A percentile compares a stretch with the other conserved stretches of the same genome.
These are phyloP conservation scores for Amphilophus citrinellus DNA, from an alignment of 2,113 vertebrate genomes.

Conservation along the genomic window DNA sequence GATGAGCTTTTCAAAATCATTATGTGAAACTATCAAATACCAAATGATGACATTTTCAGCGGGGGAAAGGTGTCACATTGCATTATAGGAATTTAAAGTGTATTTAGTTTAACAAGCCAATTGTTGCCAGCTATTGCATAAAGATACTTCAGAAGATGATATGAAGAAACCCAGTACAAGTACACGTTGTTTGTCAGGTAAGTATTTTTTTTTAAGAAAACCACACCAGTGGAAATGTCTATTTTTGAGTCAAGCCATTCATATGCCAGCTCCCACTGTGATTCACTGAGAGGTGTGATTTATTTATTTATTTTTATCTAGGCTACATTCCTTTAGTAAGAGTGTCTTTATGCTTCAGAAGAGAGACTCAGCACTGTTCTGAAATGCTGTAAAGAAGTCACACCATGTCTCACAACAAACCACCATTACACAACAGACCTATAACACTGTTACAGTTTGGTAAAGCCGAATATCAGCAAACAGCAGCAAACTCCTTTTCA, in stretches of 20 bases:
- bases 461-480: background rate
- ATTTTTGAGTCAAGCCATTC: background rate
- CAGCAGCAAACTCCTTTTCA: background rate
- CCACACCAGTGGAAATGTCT: background rate
- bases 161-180: background rate
- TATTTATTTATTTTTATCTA: background rate
- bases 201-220: background rate
- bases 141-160: background rate
- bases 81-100: background rate
- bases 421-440: background rate
- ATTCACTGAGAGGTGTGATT: background rate
- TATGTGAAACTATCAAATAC: slow-evolving; percentile 10
- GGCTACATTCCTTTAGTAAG: background rate
- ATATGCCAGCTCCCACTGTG: background rate
- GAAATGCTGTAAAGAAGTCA: slow-evolving; percentile 14
- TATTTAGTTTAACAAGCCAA: slow-evolving; percentile 8
- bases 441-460: background rate
- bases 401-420: background rate
- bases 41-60: background rate
- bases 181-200: background rate
- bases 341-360: slow-evolving; percentile 3
- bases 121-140: background rate
- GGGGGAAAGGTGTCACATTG: background rate
- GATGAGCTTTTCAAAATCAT: background rate
- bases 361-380: background rate